Evolutionary conservation across 1,140 invertebrate species (phyloP), one percentile per base, ranked within the genome.

Genomic region (Phortica variegata): DNA sequence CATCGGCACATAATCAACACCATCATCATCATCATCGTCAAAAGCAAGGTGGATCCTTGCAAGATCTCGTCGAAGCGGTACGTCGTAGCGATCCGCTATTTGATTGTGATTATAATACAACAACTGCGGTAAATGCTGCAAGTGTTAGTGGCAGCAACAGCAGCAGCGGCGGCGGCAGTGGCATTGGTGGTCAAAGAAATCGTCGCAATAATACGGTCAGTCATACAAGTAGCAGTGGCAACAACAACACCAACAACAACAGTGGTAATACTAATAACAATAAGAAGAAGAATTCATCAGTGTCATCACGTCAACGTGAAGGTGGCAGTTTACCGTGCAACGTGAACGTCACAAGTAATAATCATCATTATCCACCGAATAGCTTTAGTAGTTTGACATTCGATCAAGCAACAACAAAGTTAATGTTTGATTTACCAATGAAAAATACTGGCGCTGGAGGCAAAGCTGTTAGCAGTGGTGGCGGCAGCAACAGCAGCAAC

Each of bases 221-320:
- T 36, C 5, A n/a, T 36, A 10, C 5, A 50, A 62, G 23, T 52
- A 58, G 34, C 29, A 50, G 43, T 49, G 52, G 34, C 47, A 59
- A 43, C 23, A 10, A 33, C n/a, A 32, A 44, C 29, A 57, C 18
- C 45, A 49, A 37, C 44, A 49, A 12, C 52, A 51, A 17, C 19
- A 10, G 23, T 26, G 23, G 23, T 26, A 10, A 10, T 26, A 10
- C 5, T 26, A 26, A 26, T 26, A 5, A 26, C 23, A 26, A n/a
- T 19, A 60, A 56, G 39, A 49, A 48, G 13, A 56, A 61, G 26
- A 60, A 55, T 31, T 60, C 69, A 37, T 61, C 58, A 7, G 81
- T 83, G 1, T 85, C 83, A 44, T 80, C 84, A 6, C 77, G 85
- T 43, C 84, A 85, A 63, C 77, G 83, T 12, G 85, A 86, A 77